Base-by-base conservation (phyloP, 92 coral and sea anemone genomes). In the Isaurus tuberculatus region DNA sequence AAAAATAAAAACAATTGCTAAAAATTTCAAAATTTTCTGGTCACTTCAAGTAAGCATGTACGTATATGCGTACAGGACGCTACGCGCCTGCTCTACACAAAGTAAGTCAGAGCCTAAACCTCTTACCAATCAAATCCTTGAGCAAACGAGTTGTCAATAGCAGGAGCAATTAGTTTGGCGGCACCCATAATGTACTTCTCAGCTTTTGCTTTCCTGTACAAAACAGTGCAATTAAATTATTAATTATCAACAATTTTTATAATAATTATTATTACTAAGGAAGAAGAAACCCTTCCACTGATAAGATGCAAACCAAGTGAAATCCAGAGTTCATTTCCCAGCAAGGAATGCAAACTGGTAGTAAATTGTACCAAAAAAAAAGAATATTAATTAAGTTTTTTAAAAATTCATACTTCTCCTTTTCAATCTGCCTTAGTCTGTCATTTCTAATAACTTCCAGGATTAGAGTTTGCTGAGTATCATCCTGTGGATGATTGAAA, bases 81-180 rank as follows among this genome's bases (percentile, higher is more conserved):
- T n/a, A n/a, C n/a, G n/a, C n/a, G n/a, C n/a, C n/a, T n/a, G n/a
- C n/a, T n/a, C n/a, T n/a, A n/a, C n/a, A n/a, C n/a, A n/a, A n/a
- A n/a, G n/a, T n/a, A n/a, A n/a, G n/a, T n/a, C n/a, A n/a, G n/a
- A n/a, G n/a, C n/a, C n/a, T 19, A 51, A 32, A 75, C 25, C 0
- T 30, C 88, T 77, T 83, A 94, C 98, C 99, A 97, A 86, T 97
- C 99, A 89, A 97, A 97, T 25, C 99, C 99, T 11, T 92, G 90
- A 0, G 99, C 98, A 92, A 97, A 97, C 46, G 89, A 87, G 51
- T 88, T 88, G 64, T 97, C 99, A 73, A 97, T 89, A 17, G 99
- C 97, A 5, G 99, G 99, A 25, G 99, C 92, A 77, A 97, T 97
- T 30, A 97, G 88, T 65, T 92, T 97, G 46, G 99, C 98, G 43